Percentiles rank a stretch among this genome's conserved stretches.
These are phyloP conservation scores for Onychomys arenicola DNA, from an alignment of 2,797 vertebrate genomes.

Conservation along the genomic window DNA sequence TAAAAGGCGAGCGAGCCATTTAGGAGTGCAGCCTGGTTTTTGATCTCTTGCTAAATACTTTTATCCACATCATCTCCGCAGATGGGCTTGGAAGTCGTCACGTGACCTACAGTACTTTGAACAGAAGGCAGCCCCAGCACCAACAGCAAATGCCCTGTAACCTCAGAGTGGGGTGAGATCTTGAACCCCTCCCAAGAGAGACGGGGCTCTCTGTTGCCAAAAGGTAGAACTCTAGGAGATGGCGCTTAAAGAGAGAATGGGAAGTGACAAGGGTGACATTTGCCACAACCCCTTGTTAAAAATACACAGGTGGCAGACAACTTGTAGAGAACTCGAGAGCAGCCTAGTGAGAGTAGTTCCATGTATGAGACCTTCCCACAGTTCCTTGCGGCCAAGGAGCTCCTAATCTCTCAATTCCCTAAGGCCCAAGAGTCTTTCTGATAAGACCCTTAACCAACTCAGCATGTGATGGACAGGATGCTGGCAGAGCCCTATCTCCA, in stretches of 20 bases:
- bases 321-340: conserved; percentile 31
- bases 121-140: conserved; percentile 79
- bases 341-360: neutral
- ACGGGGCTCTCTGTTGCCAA: neutral
- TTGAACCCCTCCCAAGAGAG: neutral
- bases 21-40: conserved; percentile 82
- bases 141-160: conserved; percentile 51
- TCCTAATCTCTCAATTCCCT: neutral
- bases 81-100: conserved; percentile 81
- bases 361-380: neutral
- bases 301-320: conserved; percentile 26
- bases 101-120: conserved; percentile 80
- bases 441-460: neutral
- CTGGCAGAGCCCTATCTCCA: neutral
- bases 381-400: neutral
- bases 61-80: conserved; percentile 87
- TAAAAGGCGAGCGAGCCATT: conserved; percentile 82
- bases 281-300: neutral
- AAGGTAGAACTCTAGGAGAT: conserved; percentile 29
- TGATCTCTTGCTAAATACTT: conserved; percentile 87
- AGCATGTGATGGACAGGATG: neutral
- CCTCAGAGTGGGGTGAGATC: neutral
- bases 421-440: neutral
- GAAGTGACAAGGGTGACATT: conserved; percentile 46
- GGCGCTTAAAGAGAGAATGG: conserved; percentile 45